Percentiles rank a stretch among this genome's conserved stretches.
Evolutionary conservation across 2,888 invertebrate genomes (phyloP).

Genomic region (Dolichomitus sp.): DNA sequence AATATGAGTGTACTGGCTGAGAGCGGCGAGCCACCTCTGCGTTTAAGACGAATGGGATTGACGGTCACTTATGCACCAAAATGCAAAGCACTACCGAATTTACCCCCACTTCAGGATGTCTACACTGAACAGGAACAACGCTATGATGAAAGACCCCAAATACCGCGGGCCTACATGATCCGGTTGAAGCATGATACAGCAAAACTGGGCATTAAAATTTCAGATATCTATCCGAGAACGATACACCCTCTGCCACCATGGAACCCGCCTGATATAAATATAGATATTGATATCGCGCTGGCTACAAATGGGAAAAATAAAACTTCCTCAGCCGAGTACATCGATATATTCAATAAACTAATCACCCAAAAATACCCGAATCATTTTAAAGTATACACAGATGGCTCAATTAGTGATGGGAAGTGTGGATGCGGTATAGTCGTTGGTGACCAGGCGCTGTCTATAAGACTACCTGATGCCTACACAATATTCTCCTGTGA

Average conservation of each 20-base stretch:
- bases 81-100: constrained; percentile 1
- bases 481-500: constrained; percentile 30
- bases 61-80: constrained; percentile 26
- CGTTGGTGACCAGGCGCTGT: neutral
- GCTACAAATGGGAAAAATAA: constrained; percentile 10
- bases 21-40: constrained; percentile 33
- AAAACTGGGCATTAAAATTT: neutral
- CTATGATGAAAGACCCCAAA: constrained; percentile 14
- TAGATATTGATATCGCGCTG: neutral
- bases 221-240: constrained; percentile 3
- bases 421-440: constrained; percentile 26
- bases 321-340: neutral
- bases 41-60: constrained; percentile 29
- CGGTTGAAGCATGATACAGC: constrained; percentile 2
- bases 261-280: too few relatives aligned
- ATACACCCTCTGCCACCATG: too few relatives aligned
- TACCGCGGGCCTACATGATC: neutral
- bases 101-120: neutral
- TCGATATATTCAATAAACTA: neutral
- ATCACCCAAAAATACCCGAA: too few relatives aligned
- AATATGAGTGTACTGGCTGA: constrained; percentile 36
- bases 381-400: too few relatives aligned
- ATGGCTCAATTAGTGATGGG: neutral
- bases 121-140: constrained; percentile 21
- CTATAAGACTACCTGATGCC: constrained; percentile 3